Evolutionary conservation across 1,140 invertebrate species (phyloP), one percentile per base, ranked within the genome.

Genomic region (Leucophenga varia): DNA sequence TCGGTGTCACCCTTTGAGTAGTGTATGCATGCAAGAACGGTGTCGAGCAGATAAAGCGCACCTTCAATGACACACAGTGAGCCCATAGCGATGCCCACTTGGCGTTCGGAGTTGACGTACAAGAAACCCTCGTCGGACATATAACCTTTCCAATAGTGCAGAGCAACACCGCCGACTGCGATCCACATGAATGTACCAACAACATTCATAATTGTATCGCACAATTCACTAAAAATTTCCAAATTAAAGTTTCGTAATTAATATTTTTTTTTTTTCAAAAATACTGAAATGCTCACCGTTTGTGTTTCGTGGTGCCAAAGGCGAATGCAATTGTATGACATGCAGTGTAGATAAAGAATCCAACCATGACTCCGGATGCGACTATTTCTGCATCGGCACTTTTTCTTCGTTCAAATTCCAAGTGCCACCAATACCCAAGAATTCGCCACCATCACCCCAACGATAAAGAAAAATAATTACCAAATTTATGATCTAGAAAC

Each of bases 341-440:
- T 1, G 79, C 75, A 0, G 86, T 90, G 74, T 89, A 91, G 20
- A 93, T 87, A 54, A 91, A 84, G 72, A 86, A 93, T 9, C 89
- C 90, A 3, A 93, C 86, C 50, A 91, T 86, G 1, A 93, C 85
- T 10, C 90, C 90, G 0, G 88, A 90, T 2, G 89, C 89, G 0
- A 92, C 83, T 21, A 91, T 91, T 79, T 91, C 89, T 18, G 85
- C 85, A 64, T 91, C 89, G 1, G 88, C 84, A 72, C 85, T 89
- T 76, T 91, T 59, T 89, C 87, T 73, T 91, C 89, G 59, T 90
- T 88, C n/a, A 91, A 75, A 74, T 93, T 91, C 89, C 89, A 91
- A 7, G 88, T 89, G 21, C 89, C 89, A 30, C 89, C 89, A 13
- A 91, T 86, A 19, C 89, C 89, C 31, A 93, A 77, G 68, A 93